Evolutionary conservation across 1,140 invertebrate genomes (phyloP).

Genomic region (Rhopalosiphum maidis): DNA sequence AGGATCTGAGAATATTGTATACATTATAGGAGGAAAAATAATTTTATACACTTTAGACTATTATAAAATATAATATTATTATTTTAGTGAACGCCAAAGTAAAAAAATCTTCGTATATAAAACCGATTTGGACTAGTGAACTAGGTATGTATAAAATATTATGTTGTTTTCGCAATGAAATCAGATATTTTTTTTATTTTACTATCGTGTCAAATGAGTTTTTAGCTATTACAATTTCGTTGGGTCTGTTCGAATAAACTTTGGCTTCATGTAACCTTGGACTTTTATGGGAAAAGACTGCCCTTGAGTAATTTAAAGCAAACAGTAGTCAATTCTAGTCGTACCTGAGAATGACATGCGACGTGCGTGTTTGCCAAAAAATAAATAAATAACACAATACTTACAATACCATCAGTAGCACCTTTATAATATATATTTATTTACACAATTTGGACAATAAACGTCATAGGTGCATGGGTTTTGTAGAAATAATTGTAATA

Average conservation of each 20-base stretch:
- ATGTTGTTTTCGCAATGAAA: neutral
- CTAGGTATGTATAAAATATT: neutral
- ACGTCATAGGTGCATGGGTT: neutral
- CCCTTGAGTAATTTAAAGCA: conserved; percentile 3
- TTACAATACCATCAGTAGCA: neutral
- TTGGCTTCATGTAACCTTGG: conserved; percentile 14
- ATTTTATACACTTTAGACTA: neutral
- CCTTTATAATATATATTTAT: neutral
- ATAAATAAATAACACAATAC: neutral
- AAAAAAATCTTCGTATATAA: neutral
- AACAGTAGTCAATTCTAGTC: neutral
- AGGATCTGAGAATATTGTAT: neutral
- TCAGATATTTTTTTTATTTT: conserved; percentile 20
- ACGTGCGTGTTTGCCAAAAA: conserved; percentile 34
- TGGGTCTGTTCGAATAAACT: neutral
- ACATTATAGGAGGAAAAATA: neutral
- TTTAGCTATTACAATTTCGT: conserved; percentile 7
- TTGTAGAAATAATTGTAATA: neutral
- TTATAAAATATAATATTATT: no score
- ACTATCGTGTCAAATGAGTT: neutral
- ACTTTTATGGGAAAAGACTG: conserved; percentile 13
- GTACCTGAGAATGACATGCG: neutral
- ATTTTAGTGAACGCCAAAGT: no score
- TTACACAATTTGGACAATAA: neutral
- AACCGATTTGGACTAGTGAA: neutral